Evolutionary conservation across 1,140 invertebrate genomes (phyloP), one percentile per base, ranked within the genome.

Genomic region (Drosophila aff.): DNA sequence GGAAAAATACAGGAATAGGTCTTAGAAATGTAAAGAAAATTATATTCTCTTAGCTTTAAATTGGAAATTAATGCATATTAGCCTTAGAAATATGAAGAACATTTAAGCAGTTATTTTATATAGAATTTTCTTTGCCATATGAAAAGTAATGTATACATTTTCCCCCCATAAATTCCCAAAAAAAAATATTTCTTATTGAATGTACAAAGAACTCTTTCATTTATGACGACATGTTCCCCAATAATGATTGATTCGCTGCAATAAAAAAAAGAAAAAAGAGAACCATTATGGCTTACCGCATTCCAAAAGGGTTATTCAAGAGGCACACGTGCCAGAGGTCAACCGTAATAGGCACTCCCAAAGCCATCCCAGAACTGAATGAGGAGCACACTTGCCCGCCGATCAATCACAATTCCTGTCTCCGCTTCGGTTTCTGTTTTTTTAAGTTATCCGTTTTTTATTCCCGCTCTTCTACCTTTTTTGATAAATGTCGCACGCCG

Each of bases 401-500:
- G 69, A 92, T 92, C 90, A 92, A 92, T 92, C 90, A 90, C 82
- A 91, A 82, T 90, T 80, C 52, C 59, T 62, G 64, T 69, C 53
- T 61, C 66, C 67, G 28, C 63, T 76, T 72, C 49, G 40, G 50
- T 64, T 57, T 65, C 43, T 55, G 43, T 74, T 68, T 83, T 83
- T 57, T 49, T 18, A 72, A 63, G 44, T 53, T 66, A 47, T 67
- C 43, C 63, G 36, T 62, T 67, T 85, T 63, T 64, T 8, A 15
- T 52, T 38, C 46, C n/a, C 26, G 67, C 46, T 60, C 68, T 59
- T 52, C 41, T 63, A 13, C 53, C 41, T 77, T 79, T 76, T 91
- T 91, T 91, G 79, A 91, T 84, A 92, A 89, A 91, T 91, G 89
- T 87, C 60, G 52, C 84, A 85, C 89, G 79, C 64, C 82, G 83